Base-by-base conservation (phyloP, 2,797 vertebrate genomes). In the Morelia viridis region DNA sequence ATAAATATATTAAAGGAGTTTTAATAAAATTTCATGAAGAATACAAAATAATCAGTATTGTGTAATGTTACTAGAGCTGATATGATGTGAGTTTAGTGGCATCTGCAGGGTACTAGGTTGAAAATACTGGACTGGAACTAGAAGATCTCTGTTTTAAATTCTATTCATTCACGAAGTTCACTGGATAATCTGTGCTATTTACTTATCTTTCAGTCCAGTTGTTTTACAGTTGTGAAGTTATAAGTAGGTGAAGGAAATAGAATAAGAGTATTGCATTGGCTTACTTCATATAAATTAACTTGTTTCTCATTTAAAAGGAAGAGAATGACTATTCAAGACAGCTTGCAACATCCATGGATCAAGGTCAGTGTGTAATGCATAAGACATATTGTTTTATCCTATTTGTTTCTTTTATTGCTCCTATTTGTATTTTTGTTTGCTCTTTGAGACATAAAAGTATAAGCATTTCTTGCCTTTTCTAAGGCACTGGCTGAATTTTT, bases 261-360 rank as follows among this genome's bases (percentile, higher is more conserved):
- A 6, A 1, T 9, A 35, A 57, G 11, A 31, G 50, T 41, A 3
- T 28, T 22, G 24, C 22, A 80, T 80, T 80, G 22, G 35, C 22
- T 80, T 71, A 65, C 58, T 90, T 90, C 26, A 89, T n/a, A 19
- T 57, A 56, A 50, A 57, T 28, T 1, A 68, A 68, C 65, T 92
- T 96, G 64, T 84, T 95, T 24, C 93, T 31, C 91, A 31, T 90
- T 1, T 92, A 58, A 10, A 97, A 99, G 99, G 97, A 99, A 98
- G 96, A 98, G 99, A 97, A 99, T 99, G 99, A 99, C 98, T 57
- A 99, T 99, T 95, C 98, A 99, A 96, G 99, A 99, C 93, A 99
- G 98, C 96, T 98, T 99, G 58, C 98, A 98, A 93, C 99, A 99
- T 91, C 98, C 99, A 91, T 99, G 99, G 99, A 99, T 99, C 95